A percentile compares a stretch with the other conserved stretches of the same genome.
Conservation (phyloP, 30 jellyfish, hydroid and myxozoan species). For the Hydractinia echinata region DNA sequence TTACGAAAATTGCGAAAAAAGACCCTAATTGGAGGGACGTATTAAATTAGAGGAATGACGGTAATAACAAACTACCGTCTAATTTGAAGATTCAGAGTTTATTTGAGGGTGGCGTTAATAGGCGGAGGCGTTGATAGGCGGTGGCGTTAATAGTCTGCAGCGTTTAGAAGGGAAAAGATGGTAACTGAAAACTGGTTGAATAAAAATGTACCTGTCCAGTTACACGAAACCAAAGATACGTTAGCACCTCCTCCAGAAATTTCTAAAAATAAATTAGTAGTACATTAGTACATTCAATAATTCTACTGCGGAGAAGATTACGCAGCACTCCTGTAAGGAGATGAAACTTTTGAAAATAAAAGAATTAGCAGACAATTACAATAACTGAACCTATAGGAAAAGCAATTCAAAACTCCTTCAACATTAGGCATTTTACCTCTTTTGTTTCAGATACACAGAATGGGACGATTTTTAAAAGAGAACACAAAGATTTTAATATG, state of each 20-base stretch:
- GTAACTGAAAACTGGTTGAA: background rate
- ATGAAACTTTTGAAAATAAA: background rate
- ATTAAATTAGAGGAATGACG: too few species aligned
- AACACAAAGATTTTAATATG: constrained; percentile 45
- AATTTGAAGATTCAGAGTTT: too few species aligned
- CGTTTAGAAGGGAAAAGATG: background rate
- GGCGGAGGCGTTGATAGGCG: too few species aligned
- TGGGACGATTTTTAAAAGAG: constrained; percentile 49
- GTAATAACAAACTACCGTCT: too few species aligned
- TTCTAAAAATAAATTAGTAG: background rate
- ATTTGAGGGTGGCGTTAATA: too few species aligned
- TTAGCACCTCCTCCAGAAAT: constrained; percentile 11
- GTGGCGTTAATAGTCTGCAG: too few species aligned
- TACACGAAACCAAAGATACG: constrained; percentile 2
- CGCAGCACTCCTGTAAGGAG: background rate
- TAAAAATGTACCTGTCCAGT: background rate
- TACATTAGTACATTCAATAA: background rate
- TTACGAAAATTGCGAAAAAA: too few species aligned
- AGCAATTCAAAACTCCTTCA: background rate
- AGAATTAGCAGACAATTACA: background rate
- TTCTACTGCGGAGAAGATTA: too few species aligned
- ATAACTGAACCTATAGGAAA: background rate
- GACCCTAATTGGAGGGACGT: too few species aligned
- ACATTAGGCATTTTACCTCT: background rate
- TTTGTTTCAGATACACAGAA: constrained; percentile 1